Evolutionary conservation across 2,888 invertebrate genomes (phyloP), one percentile per base, ranked within the genome.

Genomic region (Alloplasta piceator): DNA sequence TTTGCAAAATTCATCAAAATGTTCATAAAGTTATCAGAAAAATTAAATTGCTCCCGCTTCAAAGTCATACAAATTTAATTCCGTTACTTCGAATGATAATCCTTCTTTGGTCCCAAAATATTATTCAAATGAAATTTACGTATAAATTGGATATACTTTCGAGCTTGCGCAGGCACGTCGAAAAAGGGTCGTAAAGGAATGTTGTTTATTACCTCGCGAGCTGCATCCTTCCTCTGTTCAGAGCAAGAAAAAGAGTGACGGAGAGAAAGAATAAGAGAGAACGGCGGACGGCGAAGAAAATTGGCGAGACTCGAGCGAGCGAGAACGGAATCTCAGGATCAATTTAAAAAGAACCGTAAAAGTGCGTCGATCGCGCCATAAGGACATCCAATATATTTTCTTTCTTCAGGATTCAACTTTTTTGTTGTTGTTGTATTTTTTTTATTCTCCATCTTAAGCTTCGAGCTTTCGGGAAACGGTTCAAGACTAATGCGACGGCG

Each of bases 281-380:
- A 26, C 38, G 14, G 63, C 12, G 14, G 50, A 63, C 70, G 64
- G 74, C 81, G 80, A 82, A 87, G 86, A 85, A 89, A 88, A 86
- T 84, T 82, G 84, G 83, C 85, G 68, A 75, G 78, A 83, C 79
- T 86, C 81, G 86, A 86, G 72, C 58, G 75, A 78, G 82, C 78
- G 74, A 68, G 77, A 75, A 56, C 73, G 85, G 75, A 86, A 86
- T 85, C 82, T 82, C 73, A 74, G 82, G 83, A 85, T 85, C 87
- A 88, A 88, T 89, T 87, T 86, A 71, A 71, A 26, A 84, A 85
- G 84, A 84, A 83, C 82, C 85, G 85, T 86, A 87, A 89, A 89
- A 85, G 86, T 85, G 82, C 76, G 84, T 70, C 64, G 58, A 68
- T 58, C 48, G 55, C 56, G 63, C 46, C 46, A 48, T 66, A 68